These are phyloP conservation scores for Leptobrachium leishanense DNA, from an alignment of 2,113 vertebrate genomes.

Conservation along the genomic window DNA sequence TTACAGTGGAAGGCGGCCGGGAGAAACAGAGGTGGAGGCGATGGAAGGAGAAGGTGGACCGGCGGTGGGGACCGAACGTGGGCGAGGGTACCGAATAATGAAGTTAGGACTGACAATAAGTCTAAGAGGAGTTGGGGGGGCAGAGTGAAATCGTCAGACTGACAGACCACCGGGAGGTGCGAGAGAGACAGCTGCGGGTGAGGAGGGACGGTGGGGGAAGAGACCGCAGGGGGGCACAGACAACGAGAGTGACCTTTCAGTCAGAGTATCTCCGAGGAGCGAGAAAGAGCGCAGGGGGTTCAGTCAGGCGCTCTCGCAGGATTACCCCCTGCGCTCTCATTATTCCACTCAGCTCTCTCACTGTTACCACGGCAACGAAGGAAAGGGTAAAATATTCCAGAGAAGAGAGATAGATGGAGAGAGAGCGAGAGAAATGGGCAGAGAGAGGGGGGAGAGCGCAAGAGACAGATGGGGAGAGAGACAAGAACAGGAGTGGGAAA, in stretches of 20 bases:
- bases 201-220: not conserved
- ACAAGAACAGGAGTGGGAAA: conserved; percentile 5
- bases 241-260: conserved; percentile 31
- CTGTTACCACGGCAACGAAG: conserved; percentile 47
- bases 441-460: not conserved
- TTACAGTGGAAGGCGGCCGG: conserved; percentile 12
- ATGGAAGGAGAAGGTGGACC: not conserved
- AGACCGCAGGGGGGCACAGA: conserved; percentile 12
- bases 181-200: conserved; percentile 28
- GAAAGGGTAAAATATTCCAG: conserved; percentile 48
- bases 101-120: conserved; percentile 7
- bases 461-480: not conserved
- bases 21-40: not conserved
- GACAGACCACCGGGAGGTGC: conserved; percentile 29
- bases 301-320: conserved; percentile 38
- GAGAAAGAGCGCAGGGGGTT: conserved; percentile 21
- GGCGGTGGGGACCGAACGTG: not conserved
- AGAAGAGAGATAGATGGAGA: conserved; percentile 26
- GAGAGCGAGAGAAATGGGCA: not conserved
- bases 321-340: conserved; percentile 49
- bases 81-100: not conserved
- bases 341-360: conserved; percentile 47
- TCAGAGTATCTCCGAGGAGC: conserved; percentile 22
- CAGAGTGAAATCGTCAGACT: conserved; percentile 10
- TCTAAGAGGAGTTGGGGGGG: not conserved